Conservation (phyloP, 2,797 vertebrate species). For the Cossypha niveicapilla region DNA sequence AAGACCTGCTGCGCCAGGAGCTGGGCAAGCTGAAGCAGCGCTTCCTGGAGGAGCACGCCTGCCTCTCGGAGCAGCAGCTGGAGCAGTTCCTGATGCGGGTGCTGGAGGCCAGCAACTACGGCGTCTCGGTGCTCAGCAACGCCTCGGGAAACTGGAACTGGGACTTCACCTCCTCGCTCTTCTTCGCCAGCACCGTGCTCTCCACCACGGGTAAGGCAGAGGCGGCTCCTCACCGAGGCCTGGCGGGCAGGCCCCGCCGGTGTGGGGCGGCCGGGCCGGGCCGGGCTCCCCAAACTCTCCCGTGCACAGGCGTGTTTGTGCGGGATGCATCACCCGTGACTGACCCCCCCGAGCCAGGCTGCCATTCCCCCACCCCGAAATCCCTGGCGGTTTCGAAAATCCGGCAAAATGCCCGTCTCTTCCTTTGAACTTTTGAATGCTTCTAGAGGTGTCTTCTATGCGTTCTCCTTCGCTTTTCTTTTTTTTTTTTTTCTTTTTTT, state of each 20-base stretch:
- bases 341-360: background rate
- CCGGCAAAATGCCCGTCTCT: background rate
- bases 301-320: fast-evolving
- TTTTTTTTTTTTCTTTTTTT: background rate
- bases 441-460: background rate
- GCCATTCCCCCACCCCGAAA: background rate
- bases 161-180: constrained; percentile 96
- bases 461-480: background rate
- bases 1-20: constrained; percentile 89
- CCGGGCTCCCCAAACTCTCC: background rate
- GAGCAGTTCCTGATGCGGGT: constrained; percentile 87
- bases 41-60: constrained; percentile 87
- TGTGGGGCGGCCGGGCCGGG: background rate
- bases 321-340: fast-evolving
- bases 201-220: constrained; percentile 88
- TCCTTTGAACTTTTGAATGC: background rate
- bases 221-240: background rate
- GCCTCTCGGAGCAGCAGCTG: constrained; percentile 86
- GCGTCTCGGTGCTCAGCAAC: constrained; percentile 93
- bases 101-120: constrained; percentile 92
- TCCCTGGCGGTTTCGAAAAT: background rate
- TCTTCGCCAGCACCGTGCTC: constrained; percentile 94
- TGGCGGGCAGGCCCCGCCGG: background rate
- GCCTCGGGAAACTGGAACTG: constrained; percentile 93
- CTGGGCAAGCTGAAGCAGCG: constrained; percentile 84